Conservation (phyloP, 2,888 invertebrate genomes). For the Lucinisca nassula region DNA sequence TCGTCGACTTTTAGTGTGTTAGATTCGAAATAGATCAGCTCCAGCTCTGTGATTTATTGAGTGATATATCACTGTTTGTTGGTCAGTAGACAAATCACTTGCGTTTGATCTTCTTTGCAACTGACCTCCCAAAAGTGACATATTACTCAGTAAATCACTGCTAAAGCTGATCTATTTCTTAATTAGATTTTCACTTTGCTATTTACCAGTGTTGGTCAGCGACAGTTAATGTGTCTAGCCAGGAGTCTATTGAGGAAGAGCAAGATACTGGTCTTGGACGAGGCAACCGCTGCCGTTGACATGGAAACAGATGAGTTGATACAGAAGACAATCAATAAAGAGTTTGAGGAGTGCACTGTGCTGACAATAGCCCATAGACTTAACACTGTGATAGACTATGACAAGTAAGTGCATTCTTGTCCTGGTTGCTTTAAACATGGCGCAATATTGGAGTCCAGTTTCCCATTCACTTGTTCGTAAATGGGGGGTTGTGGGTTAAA, state of each 20-base stretch:
- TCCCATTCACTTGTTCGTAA: no score
- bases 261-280: conserved; percentile 89
- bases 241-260: conserved; percentile 95
- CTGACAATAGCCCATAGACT: conserved; percentile 91
- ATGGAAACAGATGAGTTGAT: conserved; percentile 89
- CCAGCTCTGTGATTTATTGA: no score
- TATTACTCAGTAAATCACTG: no score
- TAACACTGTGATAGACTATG: conserved; percentile 89
- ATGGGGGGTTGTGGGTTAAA: no score
- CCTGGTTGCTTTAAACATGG: no score
- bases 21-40: no score
- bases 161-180: neutral
- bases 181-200: neutral
- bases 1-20: no score
- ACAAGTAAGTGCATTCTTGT: conserved; percentile 89
- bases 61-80: no score
- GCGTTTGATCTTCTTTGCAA: no score
- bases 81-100: no score
- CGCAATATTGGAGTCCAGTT: no score
- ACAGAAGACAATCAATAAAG: conserved; percentile 89
- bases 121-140: no score
- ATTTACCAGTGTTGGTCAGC: conserved; percentile 93
- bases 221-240: conserved; percentile 96
- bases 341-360: conserved; percentile 90
- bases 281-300: conserved; percentile 89